Evolutionary conservation across 2,797 vertebrate species (phyloP), one percentile per base, ranked within the genome.

Genomic region (Leptoclinus maculatus): DNA sequence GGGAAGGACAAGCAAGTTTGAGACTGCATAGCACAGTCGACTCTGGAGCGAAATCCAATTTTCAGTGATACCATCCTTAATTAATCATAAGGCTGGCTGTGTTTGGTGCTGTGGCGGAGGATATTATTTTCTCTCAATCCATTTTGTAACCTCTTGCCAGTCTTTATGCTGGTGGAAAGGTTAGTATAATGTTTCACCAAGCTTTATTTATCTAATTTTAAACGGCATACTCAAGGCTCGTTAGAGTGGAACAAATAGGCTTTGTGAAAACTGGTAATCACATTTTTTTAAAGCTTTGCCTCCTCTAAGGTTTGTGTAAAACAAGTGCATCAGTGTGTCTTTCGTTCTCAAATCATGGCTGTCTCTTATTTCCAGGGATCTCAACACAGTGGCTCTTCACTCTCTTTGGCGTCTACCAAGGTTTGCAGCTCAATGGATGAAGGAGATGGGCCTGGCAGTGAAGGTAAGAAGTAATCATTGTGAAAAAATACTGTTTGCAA

Each of bases 371-470:
- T 87, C 34, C 92, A 99, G 98, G 97, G 97, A 77, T 98, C 98
- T 85, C 98, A 97, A 39, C 96, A 99, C 95, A 97, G 97, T 62
- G 97, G 98, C 77, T 99, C 98, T 45, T 99, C 98, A 72, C 97
- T 98, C 78, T 99, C 98, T 78, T 94, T 99, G 82, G 97, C 98
- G 8, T 99, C 98, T 75, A 99, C 98, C 84, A 99, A 99, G 94
- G 97, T 99, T 45, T 99, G 98, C 96, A 97, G 97, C 94, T 99
- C 98, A 9, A 98, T 99, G 97, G 98, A 99, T 73, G 98, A 99
- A 87, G 97, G 96, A 2, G 98, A 99, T 9, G 96, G 96, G 34
- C 95, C 94, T 9, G 91, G 95, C 79, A 94, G 86, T 85, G 98
- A 99, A 96, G 97, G 98, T 96, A 21, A 68, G 1, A 45, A 8